phyloP scores from a whole-genome alignment of 1,140 invertebrate genomes.

The Oppia nitens region DNA sequence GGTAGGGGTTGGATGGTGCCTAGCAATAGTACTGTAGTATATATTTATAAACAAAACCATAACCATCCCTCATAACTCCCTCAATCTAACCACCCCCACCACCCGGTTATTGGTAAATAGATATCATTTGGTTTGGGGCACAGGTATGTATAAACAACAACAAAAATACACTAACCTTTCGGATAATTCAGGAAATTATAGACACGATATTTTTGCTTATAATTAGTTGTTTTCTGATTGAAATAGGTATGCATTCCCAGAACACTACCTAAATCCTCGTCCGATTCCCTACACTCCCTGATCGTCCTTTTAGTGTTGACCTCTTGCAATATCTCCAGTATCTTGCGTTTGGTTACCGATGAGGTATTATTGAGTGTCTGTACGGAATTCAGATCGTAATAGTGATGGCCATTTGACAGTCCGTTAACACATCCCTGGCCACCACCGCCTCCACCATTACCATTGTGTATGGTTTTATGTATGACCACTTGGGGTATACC shows the following conservation, averaged over 20 bases:
- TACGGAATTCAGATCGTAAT: not conserved
- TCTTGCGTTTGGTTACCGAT: not conserved
- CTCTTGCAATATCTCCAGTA: conserved; percentile 7
- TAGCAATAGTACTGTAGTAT: no score
- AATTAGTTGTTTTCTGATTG: not conserved
- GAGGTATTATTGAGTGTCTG: not conserved
- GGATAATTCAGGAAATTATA: conserved; percentile 12
- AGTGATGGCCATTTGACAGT: no score
- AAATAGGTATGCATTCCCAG: not conserved
- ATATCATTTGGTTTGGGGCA: no score
- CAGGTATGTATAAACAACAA: no score
- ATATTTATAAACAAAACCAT: no score
- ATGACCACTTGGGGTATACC: not conserved
- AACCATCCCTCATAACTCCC: no score
- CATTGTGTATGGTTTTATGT: not conserved
- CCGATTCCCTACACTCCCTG: conserved; percentile 5
- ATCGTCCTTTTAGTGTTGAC: conserved; percentile 5
- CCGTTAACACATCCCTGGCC: no score
- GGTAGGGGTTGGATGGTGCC: no score
- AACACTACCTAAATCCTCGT: conserved; percentile 1
- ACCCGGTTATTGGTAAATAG: no score
- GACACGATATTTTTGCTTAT: not conserved
- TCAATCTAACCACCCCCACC: no score
- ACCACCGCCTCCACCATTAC: not conserved
- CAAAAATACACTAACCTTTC: no score